phyloP scores from a whole-genome alignment of 1,140 invertebrate species.

The Lordiphosa stackelbergi region DNA sequence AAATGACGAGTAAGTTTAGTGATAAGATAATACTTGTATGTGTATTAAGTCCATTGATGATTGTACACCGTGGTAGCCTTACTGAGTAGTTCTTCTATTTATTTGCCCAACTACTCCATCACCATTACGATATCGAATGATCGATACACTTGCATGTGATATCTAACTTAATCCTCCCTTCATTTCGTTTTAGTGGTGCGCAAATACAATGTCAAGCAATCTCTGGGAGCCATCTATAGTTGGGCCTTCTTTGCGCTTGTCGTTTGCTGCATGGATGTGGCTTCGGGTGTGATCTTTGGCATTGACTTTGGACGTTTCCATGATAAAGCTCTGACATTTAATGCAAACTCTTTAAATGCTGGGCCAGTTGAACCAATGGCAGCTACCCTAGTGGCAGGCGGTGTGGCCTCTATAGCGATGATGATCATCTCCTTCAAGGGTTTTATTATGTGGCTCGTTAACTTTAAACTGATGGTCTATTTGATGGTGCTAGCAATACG shows the following conservation, averaged over 20 bases:
- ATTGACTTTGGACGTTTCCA: constrained; percentile 61
- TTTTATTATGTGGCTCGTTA: constrained; percentile 68
- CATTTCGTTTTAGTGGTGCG: constrained; percentile 37
- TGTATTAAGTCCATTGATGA: no score
- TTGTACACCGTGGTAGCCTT: no score
- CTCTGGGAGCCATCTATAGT: constrained; percentile 35
- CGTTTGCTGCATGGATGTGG: constrained; percentile 69
- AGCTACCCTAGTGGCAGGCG: constrained; percentile 47
- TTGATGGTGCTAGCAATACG: constrained; percentile 39
- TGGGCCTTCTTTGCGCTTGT: constrained; percentile 58
- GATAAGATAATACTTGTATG: no score
- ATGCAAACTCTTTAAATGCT: constrained; percentile 43
- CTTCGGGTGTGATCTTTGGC: constrained; percentile 68
- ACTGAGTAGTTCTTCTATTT: no score
- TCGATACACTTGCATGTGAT: constrained; percentile 1
- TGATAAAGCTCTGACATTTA: constrained; percentile 20
- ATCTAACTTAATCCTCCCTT: neutral
- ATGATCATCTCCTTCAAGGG: constrained; percentile 75
- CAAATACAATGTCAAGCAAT: constrained; percentile 48
- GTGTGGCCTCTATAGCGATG: constrained; percentile 61
- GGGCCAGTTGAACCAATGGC: constrained; percentile 30
- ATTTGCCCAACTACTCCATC: neutral
- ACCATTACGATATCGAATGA: constrained; percentile 11
- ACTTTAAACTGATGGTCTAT: constrained; percentile 52
- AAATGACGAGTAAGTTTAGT: no score